phyloP scores from a whole-genome alignment of 2,888 invertebrate genomes.

The Scotopteryx bipunctaria region DNA sequence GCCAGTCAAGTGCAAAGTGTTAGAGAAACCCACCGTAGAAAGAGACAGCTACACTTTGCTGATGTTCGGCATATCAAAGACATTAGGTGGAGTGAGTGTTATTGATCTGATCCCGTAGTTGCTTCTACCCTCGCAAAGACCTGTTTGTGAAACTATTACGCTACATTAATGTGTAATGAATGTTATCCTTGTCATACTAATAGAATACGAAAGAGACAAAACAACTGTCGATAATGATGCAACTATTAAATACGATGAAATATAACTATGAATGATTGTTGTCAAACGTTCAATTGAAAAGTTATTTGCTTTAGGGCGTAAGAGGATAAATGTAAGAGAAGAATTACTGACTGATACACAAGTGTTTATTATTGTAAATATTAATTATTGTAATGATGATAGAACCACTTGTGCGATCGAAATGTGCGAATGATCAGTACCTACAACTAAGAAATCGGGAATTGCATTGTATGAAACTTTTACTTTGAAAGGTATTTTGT shows the following conservation, averaged over 20 bases:
- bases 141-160: slow-evolving; percentile 28
- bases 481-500: slow-evolving; percentile 39
- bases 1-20: slow-evolving; percentile 14
- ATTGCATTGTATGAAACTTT: slow-evolving; percentile 58
- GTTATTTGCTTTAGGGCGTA: slow-evolving; percentile 36
- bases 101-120: slow-evolving; percentile 48
- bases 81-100: slow-evolving; percentile 47
- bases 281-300: slow-evolving; percentile 24
- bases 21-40: slow-evolving; percentile 22
- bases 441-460: slow-evolving; percentile 58
- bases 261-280: slow-evolving; percentile 35
- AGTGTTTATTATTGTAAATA: slow-evolving; percentile 80
- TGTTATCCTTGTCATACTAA: slow-evolving; percentile 27
- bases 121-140: slow-evolving; percentile 47
- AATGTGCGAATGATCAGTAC: slow-evolving; percentile 49
- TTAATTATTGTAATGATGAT: slow-evolving; percentile 64
- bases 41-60: slow-evolving; percentile 32
- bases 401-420: slow-evolving; percentile 67
- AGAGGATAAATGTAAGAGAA: slow-evolving; percentile 39
- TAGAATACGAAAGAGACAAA: slow-evolving; percentile 28
- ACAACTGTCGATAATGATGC: slow-evolving; percentile 31
- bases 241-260: slow-evolving; percentile 30
- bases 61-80: slow-evolving; percentile 56
- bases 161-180: slow-evolving; percentile 24
- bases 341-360: slow-evolving; percentile 74